A percentile compares a stretch with the other conserved stretches of the same genome.
These are phyloP conservation scores for Pangasianodon hypophthalmus DNA, from an alignment of 2,113 vertebrate species.

Conservation along the genomic window DNA sequence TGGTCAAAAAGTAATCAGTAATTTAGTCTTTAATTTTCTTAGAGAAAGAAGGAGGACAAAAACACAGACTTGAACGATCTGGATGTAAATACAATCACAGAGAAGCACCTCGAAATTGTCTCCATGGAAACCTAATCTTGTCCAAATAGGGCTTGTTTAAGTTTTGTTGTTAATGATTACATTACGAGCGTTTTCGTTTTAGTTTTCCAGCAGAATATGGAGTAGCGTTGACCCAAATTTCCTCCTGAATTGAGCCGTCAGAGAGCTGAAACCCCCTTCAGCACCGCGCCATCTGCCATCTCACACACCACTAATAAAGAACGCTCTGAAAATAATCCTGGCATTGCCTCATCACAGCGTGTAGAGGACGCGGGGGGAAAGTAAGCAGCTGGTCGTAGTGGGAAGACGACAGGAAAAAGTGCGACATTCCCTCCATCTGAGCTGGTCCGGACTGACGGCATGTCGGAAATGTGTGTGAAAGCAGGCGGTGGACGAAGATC, in stretches of 20 bases:
- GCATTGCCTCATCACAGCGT: neutral
- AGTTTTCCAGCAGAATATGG: neutral
- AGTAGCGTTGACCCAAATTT: neutral
- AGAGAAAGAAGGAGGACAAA: neutral
- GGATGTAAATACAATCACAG: neutral
- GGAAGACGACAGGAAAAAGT: neutral
- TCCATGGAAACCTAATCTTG: neutral
- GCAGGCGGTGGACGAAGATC: conserved; percentile 17
- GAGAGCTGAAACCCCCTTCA: neutral
- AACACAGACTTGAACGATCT: neutral
- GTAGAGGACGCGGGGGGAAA: no score
- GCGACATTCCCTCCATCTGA: neutral
- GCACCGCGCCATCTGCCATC: conserved; percentile 13
- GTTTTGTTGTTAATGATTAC: neutral
- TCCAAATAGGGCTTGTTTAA: neutral
- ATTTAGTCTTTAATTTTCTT: neutral
- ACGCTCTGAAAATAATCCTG: neutral
- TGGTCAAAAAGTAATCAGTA: neutral
- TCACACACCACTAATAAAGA: neutral
- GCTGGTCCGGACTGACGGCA: neutral
- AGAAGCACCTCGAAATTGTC: neutral
- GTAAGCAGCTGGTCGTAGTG: neutral
- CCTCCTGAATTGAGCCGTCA: neutral
- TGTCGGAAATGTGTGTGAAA: neutral
- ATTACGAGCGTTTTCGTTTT: neutral